Conservation (phyloP, 2,113 vertebrate genomes). For the Heterotis niloticus region DNA sequence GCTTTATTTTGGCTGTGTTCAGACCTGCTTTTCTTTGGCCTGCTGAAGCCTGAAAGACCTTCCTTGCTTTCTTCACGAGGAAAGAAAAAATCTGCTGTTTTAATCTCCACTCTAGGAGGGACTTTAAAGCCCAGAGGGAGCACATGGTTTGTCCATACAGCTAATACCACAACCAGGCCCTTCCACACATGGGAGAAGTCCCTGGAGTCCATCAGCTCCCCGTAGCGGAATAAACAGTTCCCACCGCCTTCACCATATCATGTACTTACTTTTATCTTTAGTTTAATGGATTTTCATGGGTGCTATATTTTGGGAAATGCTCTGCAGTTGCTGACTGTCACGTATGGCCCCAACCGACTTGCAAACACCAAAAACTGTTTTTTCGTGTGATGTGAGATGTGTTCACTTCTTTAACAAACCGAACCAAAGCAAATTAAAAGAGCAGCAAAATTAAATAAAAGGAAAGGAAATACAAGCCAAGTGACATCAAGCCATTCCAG, state of each 20-base stretch:
- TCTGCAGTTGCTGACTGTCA: slow-evolving; percentile 36
- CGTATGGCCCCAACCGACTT: slow-evolving; percentile 35
- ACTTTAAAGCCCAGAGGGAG: slow-evolving; percentile 40
- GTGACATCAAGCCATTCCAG: slow-evolving; percentile 61
- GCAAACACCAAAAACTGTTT: slow-evolving; percentile 38
- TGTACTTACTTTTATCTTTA: slow-evolving; percentile 44
- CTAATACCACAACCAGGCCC: background rate
- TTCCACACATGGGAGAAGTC: slow-evolving; percentile 24
- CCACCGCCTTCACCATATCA: background rate
- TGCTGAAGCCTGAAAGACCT: slow-evolving; percentile 70
- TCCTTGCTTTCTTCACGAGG: slow-evolving; percentile 62
- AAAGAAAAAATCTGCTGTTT: slow-evolving; percentile 49
- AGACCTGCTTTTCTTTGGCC: slow-evolving; percentile 60
- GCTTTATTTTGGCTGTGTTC: slow-evolving; percentile 32
- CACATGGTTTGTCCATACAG: background rate
- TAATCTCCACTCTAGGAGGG: slow-evolving; percentile 66
- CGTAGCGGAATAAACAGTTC: slow-evolving; percentile 34
- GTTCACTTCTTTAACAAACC: slow-evolving; percentile 37
- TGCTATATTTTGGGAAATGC: slow-evolving; percentile 26
- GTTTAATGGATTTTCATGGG: slow-evolving; percentile 32
- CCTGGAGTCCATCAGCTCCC: slow-evolving; percentile 22
- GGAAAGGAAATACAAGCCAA: slow-evolving; percentile 51
- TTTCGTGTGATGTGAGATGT: slow-evolving; percentile 42
- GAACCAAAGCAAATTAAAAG: slow-evolving; percentile 31
- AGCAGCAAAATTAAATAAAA: slow-evolving; percentile 44